These are phyloP conservation scores for Chloroceryle inda DNA, from an alignment of 2,797 vertebrate species.

Conservation along the genomic window DNA sequence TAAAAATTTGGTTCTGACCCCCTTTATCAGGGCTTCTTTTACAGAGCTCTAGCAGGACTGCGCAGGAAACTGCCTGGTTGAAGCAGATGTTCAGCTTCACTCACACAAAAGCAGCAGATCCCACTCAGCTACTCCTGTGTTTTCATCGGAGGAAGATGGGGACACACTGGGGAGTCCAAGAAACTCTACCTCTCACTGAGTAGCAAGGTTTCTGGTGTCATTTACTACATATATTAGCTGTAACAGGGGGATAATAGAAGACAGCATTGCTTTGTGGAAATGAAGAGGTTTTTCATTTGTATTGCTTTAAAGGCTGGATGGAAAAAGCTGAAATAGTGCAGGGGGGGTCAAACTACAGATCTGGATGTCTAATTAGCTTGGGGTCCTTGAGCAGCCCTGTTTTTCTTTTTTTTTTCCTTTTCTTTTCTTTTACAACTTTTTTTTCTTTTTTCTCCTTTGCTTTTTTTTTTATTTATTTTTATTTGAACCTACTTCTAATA, in stretches of 20 bases:
- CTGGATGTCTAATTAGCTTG: background rate
- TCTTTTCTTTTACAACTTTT: background rate
- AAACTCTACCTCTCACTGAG: background rate
- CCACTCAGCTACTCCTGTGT: background rate
- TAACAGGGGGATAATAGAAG: background rate
- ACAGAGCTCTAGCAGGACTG: background rate
- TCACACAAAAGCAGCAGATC: constrained; percentile 22
- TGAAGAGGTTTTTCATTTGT: constrained; percentile 25
- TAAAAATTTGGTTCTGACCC: background rate
- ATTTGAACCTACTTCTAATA: background rate
- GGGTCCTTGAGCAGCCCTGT: background rate
- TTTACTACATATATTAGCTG: background rate
- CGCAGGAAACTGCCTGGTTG: constrained; percentile 8
- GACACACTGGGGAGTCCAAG: background rate
- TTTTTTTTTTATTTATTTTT: background rate
- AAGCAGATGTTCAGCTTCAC: background rate
- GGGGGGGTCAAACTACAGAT: background rate
- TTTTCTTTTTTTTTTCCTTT: background rate
- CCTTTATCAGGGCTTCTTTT: constrained; percentile 11
- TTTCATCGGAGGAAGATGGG: background rate
- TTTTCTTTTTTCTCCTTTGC: too few relatives aligned
- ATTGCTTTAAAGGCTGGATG: background rate
- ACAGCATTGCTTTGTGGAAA: background rate
- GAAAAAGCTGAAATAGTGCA: background rate
- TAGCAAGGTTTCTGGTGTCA: constrained; percentile 14